Conservation (phyloP, 1,140 invertebrate species). For the Semibalanus balanoides region DNA sequence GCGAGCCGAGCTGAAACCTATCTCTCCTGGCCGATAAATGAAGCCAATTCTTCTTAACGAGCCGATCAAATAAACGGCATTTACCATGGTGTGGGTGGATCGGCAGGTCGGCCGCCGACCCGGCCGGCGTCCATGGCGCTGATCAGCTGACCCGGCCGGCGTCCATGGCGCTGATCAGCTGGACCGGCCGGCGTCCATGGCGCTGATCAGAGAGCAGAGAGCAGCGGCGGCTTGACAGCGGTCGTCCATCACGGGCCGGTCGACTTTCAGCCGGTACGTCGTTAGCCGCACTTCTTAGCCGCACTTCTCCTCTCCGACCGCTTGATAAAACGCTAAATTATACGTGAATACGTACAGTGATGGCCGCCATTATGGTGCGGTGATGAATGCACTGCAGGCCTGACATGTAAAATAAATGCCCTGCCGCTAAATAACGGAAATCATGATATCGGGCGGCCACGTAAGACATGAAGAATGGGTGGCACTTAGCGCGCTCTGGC, state of each 20-base stretch:
- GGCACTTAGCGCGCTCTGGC: background rate
- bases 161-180: no score
- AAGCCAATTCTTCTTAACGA: background rate
- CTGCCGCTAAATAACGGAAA: background rate
- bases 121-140: no score
- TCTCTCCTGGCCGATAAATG: background rate
- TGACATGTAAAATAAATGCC: background rate
- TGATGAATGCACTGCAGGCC: background rate
- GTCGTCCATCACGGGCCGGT: background rate
- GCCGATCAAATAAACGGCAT: background rate
- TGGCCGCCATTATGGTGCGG: background rate
- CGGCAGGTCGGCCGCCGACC: no score
- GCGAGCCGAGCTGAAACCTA: no score
- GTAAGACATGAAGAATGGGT: background rate
- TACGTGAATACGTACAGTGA: background rate
- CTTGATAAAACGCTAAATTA: background rate
- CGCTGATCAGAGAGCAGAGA: no score
- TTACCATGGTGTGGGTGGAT: background rate
- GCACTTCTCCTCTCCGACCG: background rate
- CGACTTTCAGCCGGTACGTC: background rate
- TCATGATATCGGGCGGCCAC: background rate
- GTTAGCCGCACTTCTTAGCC: background rate
- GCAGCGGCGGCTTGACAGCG: no score
- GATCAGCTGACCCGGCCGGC: no score
- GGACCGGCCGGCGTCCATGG: no score